phyloP scores from a whole-genome alignment of 2,888 invertebrate species.

The Antheraea assamensis region DNA sequence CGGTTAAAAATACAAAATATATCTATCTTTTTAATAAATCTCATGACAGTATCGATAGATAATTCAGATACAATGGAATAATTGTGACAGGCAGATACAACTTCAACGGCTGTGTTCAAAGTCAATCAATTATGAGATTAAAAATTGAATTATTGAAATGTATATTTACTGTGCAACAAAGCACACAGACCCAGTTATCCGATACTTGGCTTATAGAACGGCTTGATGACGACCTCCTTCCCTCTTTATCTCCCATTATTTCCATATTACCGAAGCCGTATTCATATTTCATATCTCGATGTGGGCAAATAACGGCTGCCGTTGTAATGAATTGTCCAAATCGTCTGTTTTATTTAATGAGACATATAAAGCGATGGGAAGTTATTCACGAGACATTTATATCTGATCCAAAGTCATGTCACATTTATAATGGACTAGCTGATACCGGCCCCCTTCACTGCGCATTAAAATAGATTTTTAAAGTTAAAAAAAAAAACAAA shows the following conservation, averaged over 20 bases:
- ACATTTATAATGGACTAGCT: too few species aligned
- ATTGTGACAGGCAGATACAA: neutral
- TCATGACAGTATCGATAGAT: neutral
- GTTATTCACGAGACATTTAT: too few species aligned
- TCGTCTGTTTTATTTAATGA: neutral
- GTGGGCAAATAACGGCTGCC: neutral
- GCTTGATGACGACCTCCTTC: conserved; percentile 35
- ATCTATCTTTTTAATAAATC: neutral
- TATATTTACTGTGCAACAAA: conserved; percentile 26
- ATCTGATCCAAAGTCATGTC: too few species aligned
- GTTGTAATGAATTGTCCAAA: neutral
- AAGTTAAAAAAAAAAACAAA: too few species aligned
- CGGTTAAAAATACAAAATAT: too few species aligned
- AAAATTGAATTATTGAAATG: conserved; percentile 7
- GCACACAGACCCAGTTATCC: conserved; percentile 34
- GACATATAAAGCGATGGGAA: neutral
- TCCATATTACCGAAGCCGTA: conserved; percentile 11
- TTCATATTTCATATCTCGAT: neutral
- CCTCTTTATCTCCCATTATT: conserved; percentile 21
- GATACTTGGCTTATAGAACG: conserved; percentile 34
- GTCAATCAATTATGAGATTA: neutral
- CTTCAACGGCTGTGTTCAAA: neutral
- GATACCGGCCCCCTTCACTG: too few species aligned
- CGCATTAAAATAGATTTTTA: too few species aligned
- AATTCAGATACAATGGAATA: neutral